A percentile compares a stretch with the other conserved stretches of the same genome.
These are phyloP conservation scores for Bolinopsis microptera DNA, from an alignment of 37 sponge, comb jelly and placozoan species.

Conservation along the genomic window DNA sequence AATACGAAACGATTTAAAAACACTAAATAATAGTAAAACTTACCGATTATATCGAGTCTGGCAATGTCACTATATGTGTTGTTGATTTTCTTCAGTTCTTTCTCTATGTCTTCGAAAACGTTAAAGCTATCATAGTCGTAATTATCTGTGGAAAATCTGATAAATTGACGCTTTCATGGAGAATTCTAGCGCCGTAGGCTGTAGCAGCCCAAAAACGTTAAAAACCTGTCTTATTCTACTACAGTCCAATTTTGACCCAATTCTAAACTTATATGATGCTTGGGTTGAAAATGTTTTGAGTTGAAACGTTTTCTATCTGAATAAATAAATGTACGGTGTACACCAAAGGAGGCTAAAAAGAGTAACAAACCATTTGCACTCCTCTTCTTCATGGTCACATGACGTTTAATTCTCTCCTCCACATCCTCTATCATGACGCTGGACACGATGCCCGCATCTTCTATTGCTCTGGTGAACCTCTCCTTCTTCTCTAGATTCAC, in stretches of 20 bases:
- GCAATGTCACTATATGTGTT: not conserved
- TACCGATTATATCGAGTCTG: constrained; percentile 20
- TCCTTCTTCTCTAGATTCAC: not conserved
- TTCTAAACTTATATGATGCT: no score
- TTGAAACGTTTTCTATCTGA: no score
- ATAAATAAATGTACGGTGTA: no score
- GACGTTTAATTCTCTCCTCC: not conserved
- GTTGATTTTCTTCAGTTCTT: constrained; percentile 14
- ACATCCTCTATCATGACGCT: constrained; percentile 12
- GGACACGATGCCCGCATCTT: not conserved
- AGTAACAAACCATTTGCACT: no score
- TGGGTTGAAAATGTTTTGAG: not conserved
- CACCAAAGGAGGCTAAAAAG: no score
- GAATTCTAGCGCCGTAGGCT: no score
- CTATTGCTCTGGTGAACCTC: not conserved
- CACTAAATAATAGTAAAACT: not conserved
- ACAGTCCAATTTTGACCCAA: no score
- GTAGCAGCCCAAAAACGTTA: no score
- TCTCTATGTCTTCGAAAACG: not conserved
- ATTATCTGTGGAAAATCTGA: not conserved
- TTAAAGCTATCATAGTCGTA: constrained; percentile 8
- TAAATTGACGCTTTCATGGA: no score
- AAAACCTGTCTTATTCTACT: no score
- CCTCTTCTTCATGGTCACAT: not conserved
- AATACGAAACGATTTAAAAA: no score